Base-by-base conservation (phyloP, 2,113 vertebrate species). In the Lepisosteus osseus region DNA sequence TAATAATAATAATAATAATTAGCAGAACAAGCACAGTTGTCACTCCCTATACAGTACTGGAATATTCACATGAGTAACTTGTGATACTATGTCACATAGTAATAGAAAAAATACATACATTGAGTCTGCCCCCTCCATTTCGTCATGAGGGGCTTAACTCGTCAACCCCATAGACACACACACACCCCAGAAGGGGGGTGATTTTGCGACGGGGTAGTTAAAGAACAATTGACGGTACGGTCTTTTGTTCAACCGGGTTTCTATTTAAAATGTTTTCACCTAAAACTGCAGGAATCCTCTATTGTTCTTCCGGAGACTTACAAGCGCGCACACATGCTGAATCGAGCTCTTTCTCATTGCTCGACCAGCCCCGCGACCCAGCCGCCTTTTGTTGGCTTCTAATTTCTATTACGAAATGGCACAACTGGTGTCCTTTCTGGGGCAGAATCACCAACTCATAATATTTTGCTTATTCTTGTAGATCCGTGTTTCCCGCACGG, bases 191-290 rank as follows among this genome's bases (percentile, higher is more conserved):
- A 17, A 17, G 29, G 29, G 29, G 29, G 29, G 29, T 13, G n/a
- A n/a, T 59, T 59, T 59, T 79, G 78, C 83, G 81, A 80, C 78
- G 78, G 74, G 79, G 71, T 6, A 66, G 79, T 82, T 67, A 74
- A 76, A 87, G 84, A 85, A 85, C 77, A 85, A 83, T 83, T 67
- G 65, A 84, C 84, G 86, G 82, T 83, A 71, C 72, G 75, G 76
- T 67, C 74, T 76, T 79, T 74, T 70, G 80, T 73, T 83, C 86
- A 77, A 86, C 83, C 80, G 79, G 82, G 82, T 81, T 79, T 89
- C 85, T 85, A 78, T 90, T 86, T 87, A 81, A 87, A 84, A 80
- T 86, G 83, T 90, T 92, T 90, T 90, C 84, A 89, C 77, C 78
- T 76, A 69, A 77, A 86, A 81, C 86, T 66, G 87, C 87, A 89